phyloP scores from a whole-genome alignment of 2,113 vertebrate genomes.

The Clupea harengus region DNA sequence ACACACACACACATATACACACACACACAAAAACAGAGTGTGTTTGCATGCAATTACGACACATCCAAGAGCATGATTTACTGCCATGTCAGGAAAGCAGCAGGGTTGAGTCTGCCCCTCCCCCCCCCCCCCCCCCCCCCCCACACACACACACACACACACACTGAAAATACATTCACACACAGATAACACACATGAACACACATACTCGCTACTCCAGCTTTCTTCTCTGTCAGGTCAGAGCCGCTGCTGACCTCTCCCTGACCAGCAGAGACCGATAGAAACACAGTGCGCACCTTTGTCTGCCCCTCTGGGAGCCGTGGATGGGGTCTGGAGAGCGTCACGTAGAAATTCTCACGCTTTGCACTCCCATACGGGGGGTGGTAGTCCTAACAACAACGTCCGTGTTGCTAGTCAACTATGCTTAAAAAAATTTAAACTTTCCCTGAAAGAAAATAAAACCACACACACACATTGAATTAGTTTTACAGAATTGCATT shows the following conservation, averaged over 20 bases:
- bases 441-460: not conserved
- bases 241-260: slow-evolving; percentile 15
- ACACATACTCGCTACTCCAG: not conserved
- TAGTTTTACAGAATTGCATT: not conserved
- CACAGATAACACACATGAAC: not conserved
- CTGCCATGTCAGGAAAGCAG: slow-evolving; percentile 54
- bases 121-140: not conserved
- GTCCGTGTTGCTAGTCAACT: not conserved
- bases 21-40: slow-evolving; percentile 23
- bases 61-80: slow-evolving; percentile 59
- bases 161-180: not conserved
- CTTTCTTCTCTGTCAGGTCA: not conserved
- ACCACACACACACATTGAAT: not conserved
- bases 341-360: slow-evolving; percentile 43
- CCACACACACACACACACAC: not conserved
- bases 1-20: not conserved
- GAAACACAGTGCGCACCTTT: slow-evolving; percentile 32
- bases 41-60: slow-evolving; percentile 59
- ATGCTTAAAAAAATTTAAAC: not conserved
- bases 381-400: slow-evolving; percentile 1
- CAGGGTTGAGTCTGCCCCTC: slow-evolving; percentile 22
- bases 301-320: slow-evolving; percentile 36
- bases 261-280: slow-evolving; percentile 26
- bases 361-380: slow-evolving; percentile 20
- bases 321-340: slow-evolving; percentile 37